Conservation (phyloP, 2,113 vertebrate genomes). For the Megaleporinus macrocephalus region DNA sequence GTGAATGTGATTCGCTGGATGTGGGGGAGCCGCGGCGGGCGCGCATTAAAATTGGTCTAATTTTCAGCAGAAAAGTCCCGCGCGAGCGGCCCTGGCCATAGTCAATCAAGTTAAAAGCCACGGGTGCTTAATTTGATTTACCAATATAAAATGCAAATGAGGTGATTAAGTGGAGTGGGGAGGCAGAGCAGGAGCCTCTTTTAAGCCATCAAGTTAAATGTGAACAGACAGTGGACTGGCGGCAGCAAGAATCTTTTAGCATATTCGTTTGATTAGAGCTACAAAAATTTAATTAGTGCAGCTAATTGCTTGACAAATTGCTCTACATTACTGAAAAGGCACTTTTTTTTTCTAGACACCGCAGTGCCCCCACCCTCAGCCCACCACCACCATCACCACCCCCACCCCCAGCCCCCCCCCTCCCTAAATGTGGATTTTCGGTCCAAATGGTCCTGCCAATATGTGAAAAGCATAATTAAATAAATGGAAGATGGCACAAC, state of each 20-base stretch:
- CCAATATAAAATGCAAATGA: constrained; percentile 99
- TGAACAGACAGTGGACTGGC: constrained; percentile 94
- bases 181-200: constrained; percentile 91
- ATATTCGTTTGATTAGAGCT: constrained; percentile 98
- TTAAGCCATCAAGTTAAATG: constrained; percentile 99
- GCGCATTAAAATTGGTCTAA: constrained; percentile 99
- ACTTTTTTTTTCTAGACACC: constrained; percentile 70
- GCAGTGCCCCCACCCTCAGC: constrained; percentile 75
- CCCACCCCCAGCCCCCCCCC: constrained; percentile 69
- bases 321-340: constrained; percentile 88
- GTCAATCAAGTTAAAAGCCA: constrained; percentile 99
- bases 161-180: constrained; percentile 99
- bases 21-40: constrained; percentile 83
- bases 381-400: too few relatives aligned
- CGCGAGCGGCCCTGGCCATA: constrained; percentile 94
- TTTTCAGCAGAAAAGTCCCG: constrained; percentile 98
- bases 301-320: constrained; percentile 99
- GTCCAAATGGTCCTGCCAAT: constrained; percentile 90
- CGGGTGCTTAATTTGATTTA: constrained; percentile 99
- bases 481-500: constrained; percentile 95
- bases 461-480: constrained; percentile 98
- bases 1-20: constrained; percentile 95
- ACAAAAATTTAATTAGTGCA: constrained; percentile 96
- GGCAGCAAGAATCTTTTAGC: constrained; percentile 97
- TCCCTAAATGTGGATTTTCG: constrained; percentile 81